Evolutionary conservation across 2,888 invertebrate genomes (phyloP).

Genomic region (Trissolcus brochymenae): DNA sequence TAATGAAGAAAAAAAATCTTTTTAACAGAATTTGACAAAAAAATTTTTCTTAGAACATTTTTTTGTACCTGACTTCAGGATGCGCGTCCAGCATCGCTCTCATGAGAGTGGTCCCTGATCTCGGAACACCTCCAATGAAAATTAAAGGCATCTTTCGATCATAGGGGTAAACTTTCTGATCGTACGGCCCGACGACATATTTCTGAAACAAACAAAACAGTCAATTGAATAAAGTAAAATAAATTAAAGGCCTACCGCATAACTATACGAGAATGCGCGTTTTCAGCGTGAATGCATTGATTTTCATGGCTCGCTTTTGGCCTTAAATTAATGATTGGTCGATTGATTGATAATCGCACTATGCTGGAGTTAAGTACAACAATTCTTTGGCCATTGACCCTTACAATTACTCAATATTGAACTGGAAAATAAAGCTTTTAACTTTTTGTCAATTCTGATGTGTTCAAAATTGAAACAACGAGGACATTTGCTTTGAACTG

Average conservation of each 20-base stretch:
- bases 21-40: neutral
- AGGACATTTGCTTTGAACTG: too few relatives aligned
- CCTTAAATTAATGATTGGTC: too few relatives aligned
- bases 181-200: slow-evolving; percentile 80
- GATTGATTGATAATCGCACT: too few relatives aligned
- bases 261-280: too few relatives aligned
- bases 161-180: slow-evolving; percentile 84
- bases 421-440: too few relatives aligned
- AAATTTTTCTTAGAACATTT: neutral
- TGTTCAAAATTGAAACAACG: too few relatives aligned
- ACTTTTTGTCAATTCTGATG: too few relatives aligned
- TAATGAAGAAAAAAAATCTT: slow-evolving; percentile 17
- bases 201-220: slow-evolving; percentile 76
- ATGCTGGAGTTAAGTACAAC: too few relatives aligned
- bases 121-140: slow-evolving; percentile 98
- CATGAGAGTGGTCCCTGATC: slow-evolving; percentile 98
- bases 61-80: slow-evolving; percentile 88
- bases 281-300: too few relatives aligned
- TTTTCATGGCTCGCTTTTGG: too few relatives aligned
- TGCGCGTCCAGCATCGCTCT: slow-evolving; percentile 99
- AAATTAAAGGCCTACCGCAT: too few relatives aligned
- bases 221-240: too few relatives aligned
- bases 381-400: neutral
- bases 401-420: slow-evolving; percentile 4
- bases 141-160: slow-evolving; percentile 94